These are phyloP conservation scores for Pachyuromys duprasi DNA, from an alignment of 2,797 vertebrate genomes.

Conservation along the genomic window DNA sequence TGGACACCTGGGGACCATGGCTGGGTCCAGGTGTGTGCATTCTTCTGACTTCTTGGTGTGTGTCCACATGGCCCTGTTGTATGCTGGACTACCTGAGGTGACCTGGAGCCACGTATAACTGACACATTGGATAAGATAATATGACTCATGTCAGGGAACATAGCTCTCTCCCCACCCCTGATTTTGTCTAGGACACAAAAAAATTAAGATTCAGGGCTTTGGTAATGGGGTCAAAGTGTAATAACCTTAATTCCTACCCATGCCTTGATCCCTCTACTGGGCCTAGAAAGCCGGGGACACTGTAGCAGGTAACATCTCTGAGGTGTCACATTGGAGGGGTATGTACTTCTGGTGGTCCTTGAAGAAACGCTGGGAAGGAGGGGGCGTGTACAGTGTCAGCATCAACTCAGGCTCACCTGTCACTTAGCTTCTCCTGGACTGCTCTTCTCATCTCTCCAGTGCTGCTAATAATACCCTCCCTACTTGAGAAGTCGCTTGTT, in stretches of 20 bases:
- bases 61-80: not conserved
- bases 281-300: not conserved
- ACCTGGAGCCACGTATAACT: not conserved
- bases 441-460: not conserved
- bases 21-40: not conserved
- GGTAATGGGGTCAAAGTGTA: not conserved
- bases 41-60: not conserved
- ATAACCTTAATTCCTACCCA: not conserved
- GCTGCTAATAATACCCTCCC: not conserved
- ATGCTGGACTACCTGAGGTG: not conserved
- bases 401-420: not conserved
- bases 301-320: not conserved
- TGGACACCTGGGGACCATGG: not conserved
- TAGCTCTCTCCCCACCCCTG: rapidly evolving
- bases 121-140: not conserved
- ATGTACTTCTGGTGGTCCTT: no score
- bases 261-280: not conserved
- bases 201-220: not conserved
- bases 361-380: not conserved
- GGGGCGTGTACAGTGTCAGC: not conserved
- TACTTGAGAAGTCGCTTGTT: not conserved
- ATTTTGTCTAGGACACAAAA: not conserved
- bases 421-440: not conserved
- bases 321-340: not conserved
- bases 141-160: not conserved